These are phyloP conservation scores for Chymomyza costata DNA, from an alignment of 1,140 invertebrate species.

Conservation along the genomic window DNA sequence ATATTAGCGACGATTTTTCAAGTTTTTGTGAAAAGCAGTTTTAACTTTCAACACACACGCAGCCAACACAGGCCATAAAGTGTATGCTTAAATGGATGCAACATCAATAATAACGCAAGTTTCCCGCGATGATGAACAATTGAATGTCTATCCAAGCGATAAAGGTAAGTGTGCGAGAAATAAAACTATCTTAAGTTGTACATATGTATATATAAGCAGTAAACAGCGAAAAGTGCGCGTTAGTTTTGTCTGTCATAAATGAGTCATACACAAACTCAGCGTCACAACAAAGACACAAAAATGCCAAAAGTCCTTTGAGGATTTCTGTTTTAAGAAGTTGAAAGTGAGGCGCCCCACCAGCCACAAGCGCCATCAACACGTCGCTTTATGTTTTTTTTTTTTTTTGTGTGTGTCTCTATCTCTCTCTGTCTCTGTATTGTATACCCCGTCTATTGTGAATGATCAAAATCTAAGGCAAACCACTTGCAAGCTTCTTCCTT, in stretches of 20 bases:
- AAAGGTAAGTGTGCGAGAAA: conserved; percentile 94
- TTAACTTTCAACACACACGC: conserved; percentile 34
- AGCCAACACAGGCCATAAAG: conserved; percentile 15
- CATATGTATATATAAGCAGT: too few species aligned
- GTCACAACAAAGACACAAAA: conserved; percentile 65
- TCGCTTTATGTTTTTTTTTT: too few species aligned
- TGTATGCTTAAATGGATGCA: conserved; percentile 94
- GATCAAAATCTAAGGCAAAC: too few species aligned
- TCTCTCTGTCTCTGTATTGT: conserved; percentile 1
- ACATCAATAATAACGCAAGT: conserved; percentile 98
- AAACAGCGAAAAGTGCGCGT: too few species aligned
- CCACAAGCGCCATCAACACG: conserved; percentile 2
- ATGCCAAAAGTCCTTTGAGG: conserved; percentile 2
- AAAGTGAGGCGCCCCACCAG: conserved; percentile 10
- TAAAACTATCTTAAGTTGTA: conserved; percentile 5
- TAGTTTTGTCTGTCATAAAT: conserved; percentile 9
- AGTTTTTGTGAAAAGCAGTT: conserved; percentile 10
- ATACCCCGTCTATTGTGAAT: conserved; percentile 42
- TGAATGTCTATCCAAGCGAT: conserved; percentile 91
- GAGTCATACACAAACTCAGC: conserved; percentile 51
- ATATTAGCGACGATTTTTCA: too few species aligned
- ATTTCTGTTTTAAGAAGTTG: too few species aligned
- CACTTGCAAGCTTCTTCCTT: conserved; percentile 50
- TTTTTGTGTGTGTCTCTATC: conserved; percentile 3
- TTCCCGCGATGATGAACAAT: conserved; percentile 96